Evolutionary conservation across 2,888 invertebrate species (phyloP).

Genomic region (Euplagia quadripunctaria): DNA sequence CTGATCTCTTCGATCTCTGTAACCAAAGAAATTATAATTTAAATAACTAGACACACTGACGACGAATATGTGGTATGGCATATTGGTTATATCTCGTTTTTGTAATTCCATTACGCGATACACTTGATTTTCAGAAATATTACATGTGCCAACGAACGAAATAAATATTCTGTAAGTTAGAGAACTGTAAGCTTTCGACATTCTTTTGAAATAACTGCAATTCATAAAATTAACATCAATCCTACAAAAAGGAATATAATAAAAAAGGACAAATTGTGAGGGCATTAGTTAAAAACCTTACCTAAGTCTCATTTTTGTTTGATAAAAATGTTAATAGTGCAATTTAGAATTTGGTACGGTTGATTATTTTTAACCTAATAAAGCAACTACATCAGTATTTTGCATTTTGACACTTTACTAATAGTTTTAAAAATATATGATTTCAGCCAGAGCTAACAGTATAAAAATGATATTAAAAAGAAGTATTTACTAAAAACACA

Average conservation of each 20-base stretch:
- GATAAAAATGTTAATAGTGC: neutral
- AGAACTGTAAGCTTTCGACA: too few species aligned
- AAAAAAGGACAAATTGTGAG: neutral
- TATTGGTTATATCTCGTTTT: neutral
- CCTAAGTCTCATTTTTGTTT: too few species aligned
- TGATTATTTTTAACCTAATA: neutral
- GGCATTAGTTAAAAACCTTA: neutral
- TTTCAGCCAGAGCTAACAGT: neutral
- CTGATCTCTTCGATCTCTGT: slow-evolving; percentile 83
- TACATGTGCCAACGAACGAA: neutral
- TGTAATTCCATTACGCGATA: neutral
- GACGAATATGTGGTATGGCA: neutral
- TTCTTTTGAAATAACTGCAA: too few species aligned
- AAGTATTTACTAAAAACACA: neutral
- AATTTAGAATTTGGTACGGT: neutral
- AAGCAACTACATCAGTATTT: neutral
- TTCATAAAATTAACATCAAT: neutral
- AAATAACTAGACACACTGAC: slow-evolving; percentile 18
- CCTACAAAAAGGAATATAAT: neutral
- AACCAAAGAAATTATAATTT: slow-evolving; percentile 56
- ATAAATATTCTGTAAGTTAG: neutral
- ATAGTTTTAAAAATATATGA: slow-evolving; percentile 1
- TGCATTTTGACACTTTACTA: neutral
- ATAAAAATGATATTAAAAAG: neutral
- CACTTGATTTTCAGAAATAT: neutral